These are phyloP conservation scores for Cremastobaeus sp. DNA, from an alignment of 2,888 invertebrate genomes.

Conservation along the genomic window DNA sequence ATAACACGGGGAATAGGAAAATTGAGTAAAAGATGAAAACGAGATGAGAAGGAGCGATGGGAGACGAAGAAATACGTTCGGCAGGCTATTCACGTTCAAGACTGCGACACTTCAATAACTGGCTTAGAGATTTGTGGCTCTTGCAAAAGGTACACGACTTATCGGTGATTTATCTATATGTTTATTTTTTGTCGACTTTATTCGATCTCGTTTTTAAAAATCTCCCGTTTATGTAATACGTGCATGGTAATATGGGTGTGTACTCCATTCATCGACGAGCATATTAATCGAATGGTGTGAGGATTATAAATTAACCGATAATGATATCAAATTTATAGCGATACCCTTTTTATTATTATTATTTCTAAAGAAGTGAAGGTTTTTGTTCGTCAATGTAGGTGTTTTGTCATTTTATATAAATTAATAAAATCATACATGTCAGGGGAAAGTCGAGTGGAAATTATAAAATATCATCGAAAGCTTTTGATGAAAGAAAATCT, in stretches of 20 bases:
- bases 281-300: conserved; percentile 37
- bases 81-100: conserved; percentile 69
- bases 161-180: conserved; percentile 71
- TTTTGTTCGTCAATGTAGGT: background rate
- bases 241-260: conserved; percentile 32
- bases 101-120: conserved; percentile 72
- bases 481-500: no score
- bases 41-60: conserved; percentile 43
- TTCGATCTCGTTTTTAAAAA: conserved; percentile 50
- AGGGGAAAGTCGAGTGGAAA: no score
- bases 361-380: no score
- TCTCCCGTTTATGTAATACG: conserved; percentile 20
- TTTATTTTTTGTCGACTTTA: conserved; percentile 63
- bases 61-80: conserved; percentile 61
- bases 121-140: conserved; percentile 71
- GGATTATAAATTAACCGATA: conserved; percentile 49
- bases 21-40: conserved; percentile 55
- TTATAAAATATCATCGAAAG: no score
- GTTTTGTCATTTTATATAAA: background rate
- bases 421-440: no score
- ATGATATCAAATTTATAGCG: conserved; percentile 45
- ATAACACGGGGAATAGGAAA: conserved; percentile 47
- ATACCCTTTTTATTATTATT: conserved; percentile 1
- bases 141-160: conserved; percentile 68
- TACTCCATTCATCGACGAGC: conserved; percentile 25